phyloP scores from a whole-genome alignment of 1,140 invertebrate genomes.

The Drosophila obscura region DNA sequence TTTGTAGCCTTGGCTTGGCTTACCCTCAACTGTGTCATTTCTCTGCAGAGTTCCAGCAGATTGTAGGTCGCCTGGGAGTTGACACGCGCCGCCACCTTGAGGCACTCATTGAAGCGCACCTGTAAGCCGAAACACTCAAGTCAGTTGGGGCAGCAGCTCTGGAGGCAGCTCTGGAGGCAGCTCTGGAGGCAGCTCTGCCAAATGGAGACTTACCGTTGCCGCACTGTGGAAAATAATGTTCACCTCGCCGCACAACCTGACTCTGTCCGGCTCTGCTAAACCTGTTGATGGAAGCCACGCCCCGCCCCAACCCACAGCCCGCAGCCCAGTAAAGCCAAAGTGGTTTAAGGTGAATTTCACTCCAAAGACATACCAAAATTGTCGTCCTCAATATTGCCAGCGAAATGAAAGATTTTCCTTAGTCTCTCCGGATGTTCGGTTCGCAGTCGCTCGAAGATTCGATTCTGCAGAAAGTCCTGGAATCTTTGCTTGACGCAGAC shows the following conservation, averaged over 20 bases:
- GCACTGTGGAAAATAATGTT: conserved; percentile 93
- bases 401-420: conserved; percentile 82
- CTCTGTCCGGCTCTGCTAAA: conserved; percentile 85
- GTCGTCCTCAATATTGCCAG: conserved; percentile 83
- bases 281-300: conserved; percentile 84
- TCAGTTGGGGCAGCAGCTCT: conserved; percentile 19
- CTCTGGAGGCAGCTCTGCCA: not conserved
- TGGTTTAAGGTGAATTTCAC: conserved; percentile 19
- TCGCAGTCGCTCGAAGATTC: conserved; percentile 74
- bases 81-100: conserved; percentile 87
- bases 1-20: not conserved
- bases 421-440: conserved; percentile 71
- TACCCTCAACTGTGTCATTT: conserved; percentile 90
- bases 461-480: conserved; percentile 67
- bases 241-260: conserved; percentile 86
- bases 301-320: too few species aligned
- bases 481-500: conserved; percentile 63
- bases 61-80: conserved; percentile 87
- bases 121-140: conserved; percentile 5
- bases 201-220: conserved; percentile 87
- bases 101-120: conserved; percentile 90
- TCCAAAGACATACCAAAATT: conserved; percentile 61
- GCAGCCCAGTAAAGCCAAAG: conserved; percentile 5
- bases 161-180: not conserved
- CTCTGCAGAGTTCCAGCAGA: conserved; percentile 85